Conservation (phyloP, 2,113 vertebrate genomes). For the Urocynchramus pylzowi region DNA sequence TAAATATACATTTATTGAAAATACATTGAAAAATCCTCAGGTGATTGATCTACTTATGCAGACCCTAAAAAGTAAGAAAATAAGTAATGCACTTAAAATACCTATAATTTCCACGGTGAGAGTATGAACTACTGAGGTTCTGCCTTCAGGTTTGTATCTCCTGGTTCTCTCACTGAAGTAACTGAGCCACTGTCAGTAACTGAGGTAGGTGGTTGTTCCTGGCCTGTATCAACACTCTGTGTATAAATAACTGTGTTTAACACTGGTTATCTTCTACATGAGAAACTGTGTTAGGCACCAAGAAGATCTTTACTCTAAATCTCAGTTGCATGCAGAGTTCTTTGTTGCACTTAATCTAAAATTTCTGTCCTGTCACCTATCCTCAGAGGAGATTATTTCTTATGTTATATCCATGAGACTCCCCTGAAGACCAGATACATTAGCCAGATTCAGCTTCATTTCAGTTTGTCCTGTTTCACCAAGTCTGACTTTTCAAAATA, state of each 20-base stretch:
- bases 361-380: background rate
- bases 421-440: background rate
- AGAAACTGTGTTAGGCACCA: background rate
- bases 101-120: background rate
- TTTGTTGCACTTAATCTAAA: background rate
- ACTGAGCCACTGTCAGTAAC: background rate
- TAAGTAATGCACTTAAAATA: background rate
- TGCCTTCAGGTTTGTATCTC: background rate
- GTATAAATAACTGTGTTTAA: background rate
- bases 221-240: background rate
- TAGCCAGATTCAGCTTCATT: background rate
- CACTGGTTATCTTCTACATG: background rate
- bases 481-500: conserved; percentile 53
- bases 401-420: background rate
- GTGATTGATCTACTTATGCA: background rate
- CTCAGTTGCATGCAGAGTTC: background rate
- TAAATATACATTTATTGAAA: background rate
- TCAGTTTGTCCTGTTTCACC: conserved; percentile 29
- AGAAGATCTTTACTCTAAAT: background rate
- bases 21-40: background rate
- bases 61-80: background rate
- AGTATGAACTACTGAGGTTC: background rate
- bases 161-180: background rate
- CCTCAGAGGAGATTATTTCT: background rate
- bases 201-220: background rate